A percentile compares a stretch with the other conserved stretches of the same genome.
These are phyloP conservation scores for Apamea sordens DNA, from an alignment of 2,888 invertebrate genomes.

Conservation along the genomic window DNA sequence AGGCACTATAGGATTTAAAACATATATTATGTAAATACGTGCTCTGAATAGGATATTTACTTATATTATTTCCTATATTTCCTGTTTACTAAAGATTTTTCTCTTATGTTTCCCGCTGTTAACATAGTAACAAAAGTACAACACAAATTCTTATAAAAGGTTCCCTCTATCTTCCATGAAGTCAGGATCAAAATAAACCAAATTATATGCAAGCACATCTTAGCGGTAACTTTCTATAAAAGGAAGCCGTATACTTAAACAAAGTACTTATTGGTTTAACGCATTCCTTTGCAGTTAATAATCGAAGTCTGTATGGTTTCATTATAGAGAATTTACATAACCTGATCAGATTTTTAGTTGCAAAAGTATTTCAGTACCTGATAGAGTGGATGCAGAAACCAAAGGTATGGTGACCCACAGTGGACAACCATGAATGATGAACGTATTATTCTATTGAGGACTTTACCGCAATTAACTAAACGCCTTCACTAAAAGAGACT, in stretches of 20 bases:
- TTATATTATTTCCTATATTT: conserved; percentile 9
- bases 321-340: background rate
- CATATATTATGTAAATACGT: background rate
- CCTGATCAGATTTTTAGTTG: background rate
- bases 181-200: background rate
- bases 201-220: background rate
- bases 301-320: background rate
- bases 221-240: background rate
- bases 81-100: background rate
- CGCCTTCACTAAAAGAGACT: conserved; percentile 20
- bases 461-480: background rate
- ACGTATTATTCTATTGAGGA: background rate
- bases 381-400: background rate
- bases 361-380: background rate
- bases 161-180: background rate
- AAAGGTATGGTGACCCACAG: background rate
- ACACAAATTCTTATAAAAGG: background rate
- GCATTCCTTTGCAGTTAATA: conserved; percentile 19
- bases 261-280: background rate
- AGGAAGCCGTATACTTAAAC: conserved; percentile 5
- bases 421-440: background rate
- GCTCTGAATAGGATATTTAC: background rate
- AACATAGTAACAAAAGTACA: background rate
- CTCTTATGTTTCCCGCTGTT: background rate
- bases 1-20: conserved; percentile 13